Evolutionary conservation across 2,888 invertebrate species (phyloP), one percentile per base, ranked within the genome.

Genomic region (Netelia fuscicornis): DNA sequence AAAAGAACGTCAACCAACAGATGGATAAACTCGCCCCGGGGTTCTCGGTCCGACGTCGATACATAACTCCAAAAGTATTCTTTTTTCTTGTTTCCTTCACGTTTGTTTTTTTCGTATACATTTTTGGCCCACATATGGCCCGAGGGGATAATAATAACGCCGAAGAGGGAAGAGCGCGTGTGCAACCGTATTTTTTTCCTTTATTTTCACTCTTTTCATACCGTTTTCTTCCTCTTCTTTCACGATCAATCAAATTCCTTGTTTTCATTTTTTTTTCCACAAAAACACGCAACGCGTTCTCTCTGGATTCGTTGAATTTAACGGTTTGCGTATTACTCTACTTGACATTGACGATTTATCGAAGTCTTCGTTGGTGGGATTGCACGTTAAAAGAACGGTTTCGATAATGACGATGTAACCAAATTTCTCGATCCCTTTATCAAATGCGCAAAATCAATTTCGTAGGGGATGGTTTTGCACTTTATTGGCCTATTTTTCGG

Each of bases 61-160:
- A 79, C 82, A 25, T 89, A 87, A 87, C 89, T 88, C 90, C 87
- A 88, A 88, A 89, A 90, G 87, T 90, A 83, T 90, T 89, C 88
- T 88, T 85, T 85, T 85, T 85, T 86, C 88, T 71, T 79, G 68
- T 67, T 80, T 84, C 75, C 83, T 64, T 74, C 85, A n/a, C 42
- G 25, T 60, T 60, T 60, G 68, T 78, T 54, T 62, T 67, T 10
- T 56, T 42, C 72, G 68, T 81, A 84, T 84, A 83, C 83, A 68
- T 83, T 85, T 80, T 88, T 90, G 89, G 89, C 89, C 90, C 88
- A 90, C 90, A 91, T 90, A 89, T 90, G 90, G 30, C 89, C 89
- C 88, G 91, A 91, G 90, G 90, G 89, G 90, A 92, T 93, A 93
- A 93, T 93, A 91, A 91, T 91, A 90, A 87, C 78, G 87, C 81